A percentile compares a stretch with the other conserved stretches of the same genome.
Conservation (phyloP, 2,888 invertebrate genomes). For the Torymus auratus region DNA sequence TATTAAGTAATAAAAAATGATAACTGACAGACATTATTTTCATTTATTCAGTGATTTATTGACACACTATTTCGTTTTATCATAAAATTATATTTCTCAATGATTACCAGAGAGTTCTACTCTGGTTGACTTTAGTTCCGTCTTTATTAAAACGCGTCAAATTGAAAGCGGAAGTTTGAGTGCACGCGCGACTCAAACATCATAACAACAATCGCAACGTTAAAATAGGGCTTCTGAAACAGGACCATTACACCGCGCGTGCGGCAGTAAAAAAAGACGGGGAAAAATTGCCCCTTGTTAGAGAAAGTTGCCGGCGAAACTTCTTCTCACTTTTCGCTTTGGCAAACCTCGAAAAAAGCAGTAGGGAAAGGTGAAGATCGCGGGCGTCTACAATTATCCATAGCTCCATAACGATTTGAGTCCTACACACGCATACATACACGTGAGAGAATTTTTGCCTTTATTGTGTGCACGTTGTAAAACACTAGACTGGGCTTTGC, state of each 20-base stretch:
- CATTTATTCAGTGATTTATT: no score
- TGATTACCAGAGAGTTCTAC: neutral
- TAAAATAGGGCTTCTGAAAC: conserved; percentile 39
- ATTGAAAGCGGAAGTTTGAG: conserved; percentile 20
- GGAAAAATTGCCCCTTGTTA: conserved; percentile 49
- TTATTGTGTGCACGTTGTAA: conserved; percentile 26
- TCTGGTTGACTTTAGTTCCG: no score
- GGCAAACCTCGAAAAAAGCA: neutral
- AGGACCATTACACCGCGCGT: neutral
- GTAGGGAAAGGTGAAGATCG: conserved; percentile 22
- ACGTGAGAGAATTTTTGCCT: conserved; percentile 3
- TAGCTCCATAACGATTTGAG: no score
- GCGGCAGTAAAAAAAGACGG: neutral
- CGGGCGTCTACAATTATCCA: neutral
- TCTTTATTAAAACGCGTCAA: neutral
- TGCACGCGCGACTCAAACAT: neutral
- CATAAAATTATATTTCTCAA: no score
- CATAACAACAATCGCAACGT: conserved; percentile 25
- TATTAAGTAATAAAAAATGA: no score
- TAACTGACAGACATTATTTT: no score
- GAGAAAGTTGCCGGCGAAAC: conserved; percentile 32
- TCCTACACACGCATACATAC: no score
- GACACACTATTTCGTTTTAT: no score
- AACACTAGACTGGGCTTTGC: conserved; percentile 22
- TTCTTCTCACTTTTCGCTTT: conserved; percentile 26